These are phyloP conservation scores for Frankliniella fusca DNA, from an alignment of 2,888 invertebrate genomes.

Conservation along the genomic window DNA sequence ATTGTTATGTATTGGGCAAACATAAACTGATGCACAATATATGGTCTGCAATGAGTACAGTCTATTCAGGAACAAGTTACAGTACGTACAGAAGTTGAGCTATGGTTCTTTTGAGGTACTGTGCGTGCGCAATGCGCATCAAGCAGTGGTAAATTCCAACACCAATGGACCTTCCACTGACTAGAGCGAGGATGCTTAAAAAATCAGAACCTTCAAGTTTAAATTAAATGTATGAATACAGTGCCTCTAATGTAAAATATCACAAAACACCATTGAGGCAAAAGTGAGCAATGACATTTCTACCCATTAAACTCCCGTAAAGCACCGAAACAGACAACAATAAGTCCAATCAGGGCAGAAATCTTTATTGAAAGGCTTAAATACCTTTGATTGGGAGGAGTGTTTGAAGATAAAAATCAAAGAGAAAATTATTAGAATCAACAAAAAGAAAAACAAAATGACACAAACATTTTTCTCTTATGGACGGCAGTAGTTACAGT, in stretches of 20 bases:
- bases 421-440: conserved; percentile 12
- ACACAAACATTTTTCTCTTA: conserved; percentile 2
- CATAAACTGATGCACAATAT: not conserved
- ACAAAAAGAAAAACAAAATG: conserved; percentile 17
- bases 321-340: conserved; percentile 6
- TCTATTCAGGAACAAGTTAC: conserved; percentile 12
- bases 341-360: conserved; percentile 8
- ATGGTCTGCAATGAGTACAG: conserved; percentile 4
- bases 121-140: not conserved
- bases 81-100: conserved; percentile 20
- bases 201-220: no score
- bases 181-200: not conserved
- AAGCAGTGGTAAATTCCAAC: not conserved
- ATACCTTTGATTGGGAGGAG: not conserved
- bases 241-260: not conserved
- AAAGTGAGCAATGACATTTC: conserved; percentile 20
- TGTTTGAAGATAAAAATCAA: not conserved
- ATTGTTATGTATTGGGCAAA: not conserved
- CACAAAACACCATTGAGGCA: not conserved
- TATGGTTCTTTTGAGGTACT: conserved; percentile 12
- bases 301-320: not conserved
- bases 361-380: conserved; percentile 1
- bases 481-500: conserved; percentile 9
- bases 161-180: not conserved
- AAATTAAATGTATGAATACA: not conserved